Conservation (phyloP, 92 coral and sea anemone genomes). For the Bergia puertoricense region DNA sequence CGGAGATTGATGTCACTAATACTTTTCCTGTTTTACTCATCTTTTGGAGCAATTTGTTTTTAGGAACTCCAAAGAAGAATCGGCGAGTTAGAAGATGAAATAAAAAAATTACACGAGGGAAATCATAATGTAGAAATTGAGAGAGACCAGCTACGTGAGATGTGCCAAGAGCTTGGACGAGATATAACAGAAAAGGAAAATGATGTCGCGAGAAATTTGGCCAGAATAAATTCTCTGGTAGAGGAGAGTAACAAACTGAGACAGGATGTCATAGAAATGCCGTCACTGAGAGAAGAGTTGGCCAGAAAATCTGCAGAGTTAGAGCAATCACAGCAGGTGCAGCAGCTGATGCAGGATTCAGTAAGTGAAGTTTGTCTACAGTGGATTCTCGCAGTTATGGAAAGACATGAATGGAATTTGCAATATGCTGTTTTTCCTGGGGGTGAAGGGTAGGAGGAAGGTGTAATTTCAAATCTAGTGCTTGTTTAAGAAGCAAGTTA, state of each 20-base stretch:
- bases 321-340: conserved; percentile 11
- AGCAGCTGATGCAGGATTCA: conserved; percentile 53
- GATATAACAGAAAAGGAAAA: conserved; percentile 9
- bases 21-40: neutral
- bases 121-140: conserved; percentile 14
- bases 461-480: too few relatives aligned
- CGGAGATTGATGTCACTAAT: too few relatives aligned
- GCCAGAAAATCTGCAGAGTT: neutral
- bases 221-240: conserved; percentile 28
- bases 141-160: conserved; percentile 22
- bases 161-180: conserved; percentile 14
- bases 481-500: too few relatives aligned
- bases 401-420: neutral
- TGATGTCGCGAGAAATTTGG: neutral
- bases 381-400: neutral
- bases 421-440: conserved; percentile 16
- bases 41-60: neutral
- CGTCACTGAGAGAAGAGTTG: neutral
- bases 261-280: neutral
- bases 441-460: too few relatives aligned
- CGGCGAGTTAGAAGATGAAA: conserved; percentile 13
- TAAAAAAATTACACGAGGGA: conserved; percentile 17
- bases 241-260: conserved; percentile 32
- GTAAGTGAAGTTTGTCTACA: conserved; percentile 45
- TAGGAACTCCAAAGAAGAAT: conserved; percentile 34